A percentile compares a stretch with the other conserved stretches of the same genome.
These are phyloP conservation scores for Homarus gammarus DNA, from an alignment of 2,888 invertebrate genomes.

Conservation along the genomic window DNA sequence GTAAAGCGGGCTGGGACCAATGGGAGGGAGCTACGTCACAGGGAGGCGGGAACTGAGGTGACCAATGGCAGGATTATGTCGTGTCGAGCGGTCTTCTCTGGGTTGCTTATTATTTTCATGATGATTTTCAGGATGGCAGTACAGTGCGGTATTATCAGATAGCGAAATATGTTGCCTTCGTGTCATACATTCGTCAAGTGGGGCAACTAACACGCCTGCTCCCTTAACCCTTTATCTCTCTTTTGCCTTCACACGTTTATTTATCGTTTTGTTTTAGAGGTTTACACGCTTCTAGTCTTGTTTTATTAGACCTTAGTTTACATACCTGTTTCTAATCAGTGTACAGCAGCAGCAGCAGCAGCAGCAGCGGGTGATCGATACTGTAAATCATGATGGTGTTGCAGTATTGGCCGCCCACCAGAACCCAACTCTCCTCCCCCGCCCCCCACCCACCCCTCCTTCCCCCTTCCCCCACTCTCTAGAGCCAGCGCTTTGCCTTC, in stretches of 20 bases:
- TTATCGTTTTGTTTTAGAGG: background rate
- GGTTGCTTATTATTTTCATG: conserved; percentile 39
- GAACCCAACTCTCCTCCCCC: background rate
- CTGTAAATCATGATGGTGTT: background rate
- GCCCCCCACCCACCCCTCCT: too few species aligned
- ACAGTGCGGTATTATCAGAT: conserved; percentile 44
- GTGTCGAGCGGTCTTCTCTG: conserved; percentile 51
- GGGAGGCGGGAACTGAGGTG: conserved; percentile 58
- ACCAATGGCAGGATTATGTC: conserved; percentile 69
- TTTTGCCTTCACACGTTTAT: background rate
- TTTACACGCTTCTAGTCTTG: background rate
- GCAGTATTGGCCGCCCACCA: background rate
- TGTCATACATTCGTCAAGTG: background rate
- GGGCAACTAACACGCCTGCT: too few species aligned
- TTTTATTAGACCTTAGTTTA: too few species aligned
- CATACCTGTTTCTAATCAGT: background rate
- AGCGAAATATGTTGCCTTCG: conserved; percentile 34
- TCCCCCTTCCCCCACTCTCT: too few species aligned
- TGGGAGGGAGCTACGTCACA: conserved; percentile 43
- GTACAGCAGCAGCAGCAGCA: background rate
- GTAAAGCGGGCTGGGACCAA: conserved; percentile 54
- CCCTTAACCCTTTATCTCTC: too few species aligned
- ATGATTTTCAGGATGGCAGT: conserved; percentile 45
- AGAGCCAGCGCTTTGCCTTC: too few species aligned
- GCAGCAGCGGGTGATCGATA: background rate